phyloP scores from a whole-genome alignment of 2,797 vertebrate genomes.

The Sebastes minor region DNA sequence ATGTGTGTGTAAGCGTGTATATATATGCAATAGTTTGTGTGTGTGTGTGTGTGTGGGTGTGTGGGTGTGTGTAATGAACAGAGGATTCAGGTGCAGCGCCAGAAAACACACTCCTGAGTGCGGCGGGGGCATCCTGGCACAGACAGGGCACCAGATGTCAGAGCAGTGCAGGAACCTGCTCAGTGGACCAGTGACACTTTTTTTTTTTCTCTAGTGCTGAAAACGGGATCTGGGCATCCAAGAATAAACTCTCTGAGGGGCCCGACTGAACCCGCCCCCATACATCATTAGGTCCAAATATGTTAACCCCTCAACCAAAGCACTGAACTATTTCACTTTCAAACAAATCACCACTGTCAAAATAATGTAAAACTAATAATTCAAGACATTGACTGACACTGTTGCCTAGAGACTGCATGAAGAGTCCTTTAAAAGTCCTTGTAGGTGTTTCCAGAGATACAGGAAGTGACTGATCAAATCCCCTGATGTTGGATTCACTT shows the following conservation, averaged over 20 bases:
- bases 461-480: neutral
- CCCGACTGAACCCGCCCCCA: conserved; percentile 46
- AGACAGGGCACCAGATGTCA: conserved; percentile 85
- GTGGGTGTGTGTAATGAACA: conserved; percentile 63
- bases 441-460: neutral
- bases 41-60: conserved; percentile 20
- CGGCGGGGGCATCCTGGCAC: conserved; percentile 82
- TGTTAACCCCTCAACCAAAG: conserved; percentile 27
- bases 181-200: conserved; percentile 80
- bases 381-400: neutral
- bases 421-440: neutral
- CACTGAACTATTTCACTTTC: conserved; percentile 1
- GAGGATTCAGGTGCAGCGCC: conserved; percentile 73
- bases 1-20: conserved; percentile 10
- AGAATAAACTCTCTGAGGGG: conserved; percentile 73
- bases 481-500: neutral
- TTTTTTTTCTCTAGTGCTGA: conserved; percentile 58
- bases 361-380: neutral
- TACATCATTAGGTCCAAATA: conserved; percentile 45
- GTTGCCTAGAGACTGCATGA: neutral
- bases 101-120: conserved; percentile 75
- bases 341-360: conserved; percentile 13
- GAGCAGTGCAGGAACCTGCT: conserved; percentile 79
- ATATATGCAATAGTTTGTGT: conserved; percentile 29
- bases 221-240: conserved; percentile 72